Conservation (phyloP, 2,797 vertebrate species). For the Myotis myotis region DNA sequence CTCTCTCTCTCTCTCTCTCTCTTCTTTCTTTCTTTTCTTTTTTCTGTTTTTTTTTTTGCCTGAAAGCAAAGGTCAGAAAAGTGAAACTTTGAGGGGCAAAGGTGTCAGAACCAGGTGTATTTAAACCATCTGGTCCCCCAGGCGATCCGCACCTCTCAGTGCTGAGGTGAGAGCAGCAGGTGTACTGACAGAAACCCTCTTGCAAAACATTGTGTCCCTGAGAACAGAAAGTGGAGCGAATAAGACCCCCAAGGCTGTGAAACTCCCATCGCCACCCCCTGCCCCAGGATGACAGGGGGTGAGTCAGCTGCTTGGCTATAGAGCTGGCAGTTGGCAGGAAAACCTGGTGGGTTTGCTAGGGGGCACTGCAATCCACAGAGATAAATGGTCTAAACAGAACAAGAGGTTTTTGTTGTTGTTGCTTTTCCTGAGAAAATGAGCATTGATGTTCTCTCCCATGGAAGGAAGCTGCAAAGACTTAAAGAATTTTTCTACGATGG, state of each 20-base stretch:
- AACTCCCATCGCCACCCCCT: neutral
- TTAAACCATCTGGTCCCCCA: neutral
- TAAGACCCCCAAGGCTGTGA: constrained; percentile 30
- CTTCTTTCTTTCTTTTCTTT: too few relatives aligned
- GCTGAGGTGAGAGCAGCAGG: neutral
- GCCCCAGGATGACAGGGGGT: neutral
- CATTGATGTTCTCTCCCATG: neutral
- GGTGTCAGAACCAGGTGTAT: neutral
- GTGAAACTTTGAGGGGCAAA: neutral
- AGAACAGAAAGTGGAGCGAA: constrained; percentile 12
- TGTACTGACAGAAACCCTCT: neutral
- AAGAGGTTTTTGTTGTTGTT: neutral
- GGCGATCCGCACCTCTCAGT: neutral
- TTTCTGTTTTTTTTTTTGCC: too few relatives aligned
- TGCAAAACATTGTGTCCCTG: neutral
- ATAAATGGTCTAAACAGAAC: neutral
- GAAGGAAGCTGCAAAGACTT: neutral
- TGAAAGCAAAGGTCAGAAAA: constrained; percentile 25
- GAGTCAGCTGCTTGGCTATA: constrained; percentile 3
- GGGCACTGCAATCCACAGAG: constrained; percentile 11
- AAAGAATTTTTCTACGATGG: constrained; percentile 29
- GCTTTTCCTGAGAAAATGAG: constrained; percentile 45
- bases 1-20: too few relatives aligned
- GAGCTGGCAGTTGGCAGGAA: constrained; percentile 7
- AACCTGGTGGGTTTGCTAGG: constrained; percentile 25